Percentiles rank a stretch among this genome's conserved stretches.
Evolutionary conservation across 2,113 vertebrate species (phyloP).

Genomic region (Typhlomys cinereus): DNA sequence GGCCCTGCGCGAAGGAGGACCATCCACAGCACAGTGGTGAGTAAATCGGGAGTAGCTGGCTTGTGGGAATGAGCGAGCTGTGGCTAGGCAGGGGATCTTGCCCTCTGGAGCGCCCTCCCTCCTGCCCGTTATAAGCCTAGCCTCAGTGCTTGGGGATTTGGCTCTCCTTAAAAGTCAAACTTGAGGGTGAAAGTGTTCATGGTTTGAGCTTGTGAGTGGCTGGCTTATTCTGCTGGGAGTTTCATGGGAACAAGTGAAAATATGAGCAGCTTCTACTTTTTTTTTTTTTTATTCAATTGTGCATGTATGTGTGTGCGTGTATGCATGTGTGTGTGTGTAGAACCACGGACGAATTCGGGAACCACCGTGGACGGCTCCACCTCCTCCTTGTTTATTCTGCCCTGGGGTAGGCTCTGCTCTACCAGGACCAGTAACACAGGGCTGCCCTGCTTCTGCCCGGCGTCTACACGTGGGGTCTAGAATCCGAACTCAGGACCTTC

Average conservation of each 20-base stretch:
- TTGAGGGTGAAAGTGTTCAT: not conserved
- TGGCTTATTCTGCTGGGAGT: not conserved
- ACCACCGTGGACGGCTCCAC: too few relatives aligned
- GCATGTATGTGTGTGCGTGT: too few relatives aligned
- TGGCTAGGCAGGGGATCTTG: not conserved
- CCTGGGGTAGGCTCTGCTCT: too few relatives aligned
- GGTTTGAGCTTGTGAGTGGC: not conserved
- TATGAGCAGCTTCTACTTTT: not conserved
- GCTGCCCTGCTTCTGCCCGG: too few relatives aligned
- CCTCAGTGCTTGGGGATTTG: not conserved
- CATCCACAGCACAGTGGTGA: conserved; percentile 81
- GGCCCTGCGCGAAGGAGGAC: conserved; percentile 86
- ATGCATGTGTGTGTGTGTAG: too few relatives aligned
- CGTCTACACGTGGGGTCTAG: too few relatives aligned
- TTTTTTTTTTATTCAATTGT: too few relatives aligned
- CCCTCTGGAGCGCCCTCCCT: fast-evolving
- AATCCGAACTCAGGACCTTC: too few relatives aligned
- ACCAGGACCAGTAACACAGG: too few relatives aligned
- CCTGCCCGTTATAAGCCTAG: not conserved
- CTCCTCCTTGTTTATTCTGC: too few relatives aligned
- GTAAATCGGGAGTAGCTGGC: conserved; percentile 34
- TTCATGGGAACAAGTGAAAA: not conserved
- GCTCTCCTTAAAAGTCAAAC: not conserved
- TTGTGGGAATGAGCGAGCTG: not conserved
- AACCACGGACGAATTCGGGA: not conserved